Conservation (phyloP, 2,113 vertebrate genomes). For the Hippoglossus stenolepis region DNA sequence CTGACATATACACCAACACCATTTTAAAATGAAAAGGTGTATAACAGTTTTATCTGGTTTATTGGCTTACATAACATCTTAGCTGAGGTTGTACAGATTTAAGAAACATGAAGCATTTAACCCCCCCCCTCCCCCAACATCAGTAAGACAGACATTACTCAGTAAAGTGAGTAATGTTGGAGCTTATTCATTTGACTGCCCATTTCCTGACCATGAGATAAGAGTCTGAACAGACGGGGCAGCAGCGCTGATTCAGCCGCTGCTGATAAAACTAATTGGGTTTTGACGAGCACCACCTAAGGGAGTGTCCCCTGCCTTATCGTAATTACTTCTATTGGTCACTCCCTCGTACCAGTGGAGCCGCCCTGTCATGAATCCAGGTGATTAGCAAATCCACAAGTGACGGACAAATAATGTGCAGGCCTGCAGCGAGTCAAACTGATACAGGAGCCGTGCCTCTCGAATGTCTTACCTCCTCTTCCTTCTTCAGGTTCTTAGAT, state of each 20-base stretch:
- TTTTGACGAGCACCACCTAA: conserved; percentile 31
- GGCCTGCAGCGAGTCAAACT: background rate
- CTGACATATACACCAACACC: too few species aligned
- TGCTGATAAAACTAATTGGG: conserved; percentile 29
- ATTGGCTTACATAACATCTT: too few species aligned
- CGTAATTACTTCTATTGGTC: conserved; percentile 23
- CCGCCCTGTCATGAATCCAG: background rate
- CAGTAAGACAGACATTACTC: conserved; percentile 6
- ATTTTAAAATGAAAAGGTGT: too few species aligned
- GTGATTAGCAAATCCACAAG: background rate
- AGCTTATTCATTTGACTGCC: background rate
- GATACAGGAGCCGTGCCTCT: background rate
- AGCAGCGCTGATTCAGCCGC: conserved; percentile 15
- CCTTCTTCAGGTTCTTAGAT: conserved; percentile 25
- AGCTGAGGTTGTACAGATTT: too few species aligned
- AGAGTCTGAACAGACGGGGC: background rate
- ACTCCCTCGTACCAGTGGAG: conserved; percentile 12
- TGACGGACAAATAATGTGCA: background rate
- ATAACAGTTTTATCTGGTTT: too few species aligned
- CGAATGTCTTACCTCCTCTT: background rate
- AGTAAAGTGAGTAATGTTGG: too few species aligned
- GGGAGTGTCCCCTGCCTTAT: conserved; percentile 22
- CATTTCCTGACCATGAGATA: background rate
- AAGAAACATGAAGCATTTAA: too few species aligned
- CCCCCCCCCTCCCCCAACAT: background rate